These are phyloP conservation scores for Peromyscus leucopus DNA, from an alignment of 2,113 vertebrate genomes.

Conservation along the genomic window DNA sequence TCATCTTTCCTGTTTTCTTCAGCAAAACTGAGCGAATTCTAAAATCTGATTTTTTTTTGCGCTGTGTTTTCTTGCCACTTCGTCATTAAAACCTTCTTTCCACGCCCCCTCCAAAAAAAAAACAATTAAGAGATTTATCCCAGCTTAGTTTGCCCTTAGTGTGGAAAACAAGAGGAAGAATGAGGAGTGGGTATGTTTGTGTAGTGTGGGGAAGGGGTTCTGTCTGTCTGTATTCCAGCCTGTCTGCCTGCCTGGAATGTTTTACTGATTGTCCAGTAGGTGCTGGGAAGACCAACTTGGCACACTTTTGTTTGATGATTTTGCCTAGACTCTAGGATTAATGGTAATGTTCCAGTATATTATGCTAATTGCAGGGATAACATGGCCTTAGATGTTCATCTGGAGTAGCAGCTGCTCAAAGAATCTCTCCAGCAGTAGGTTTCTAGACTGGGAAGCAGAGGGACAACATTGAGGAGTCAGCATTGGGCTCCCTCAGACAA, in stretches of 20 bases:
- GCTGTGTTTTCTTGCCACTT: conserved; percentile 77
- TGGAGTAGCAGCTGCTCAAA: conserved; percentile 16
- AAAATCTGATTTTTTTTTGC: conserved; percentile 49
- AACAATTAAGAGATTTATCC: conserved; percentile 59
- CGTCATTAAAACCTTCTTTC: conserved; percentile 76
- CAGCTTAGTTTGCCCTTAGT: conserved; percentile 33
- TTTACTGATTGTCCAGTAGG: neutral
- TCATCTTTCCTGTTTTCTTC: conserved; percentile 84
- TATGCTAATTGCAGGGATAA: conserved; percentile 53
- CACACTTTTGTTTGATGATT: neutral
- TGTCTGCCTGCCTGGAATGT: neutral
- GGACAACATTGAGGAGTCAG: neutral
- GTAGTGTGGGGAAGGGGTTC: neutral
- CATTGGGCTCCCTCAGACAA: neutral
- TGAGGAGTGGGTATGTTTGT: too few species aligned
- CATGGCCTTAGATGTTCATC: conserved; percentile 45
- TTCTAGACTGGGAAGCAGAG: neutral
- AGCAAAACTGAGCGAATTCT: conserved; percentile 84
- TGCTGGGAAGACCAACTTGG: conserved; percentile 2
- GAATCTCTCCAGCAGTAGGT: conserved; percentile 42
- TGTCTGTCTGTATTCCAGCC: neutral
- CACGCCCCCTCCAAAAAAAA: neutral
- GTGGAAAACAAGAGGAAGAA: conserved; percentile 22
- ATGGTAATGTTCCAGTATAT: conserved; percentile 1
- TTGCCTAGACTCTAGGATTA: conserved; percentile 20